Evolutionary conservation across 2,113 vertebrate species (phyloP).

Genomic region (Cyprinodon tularosa): DNA sequence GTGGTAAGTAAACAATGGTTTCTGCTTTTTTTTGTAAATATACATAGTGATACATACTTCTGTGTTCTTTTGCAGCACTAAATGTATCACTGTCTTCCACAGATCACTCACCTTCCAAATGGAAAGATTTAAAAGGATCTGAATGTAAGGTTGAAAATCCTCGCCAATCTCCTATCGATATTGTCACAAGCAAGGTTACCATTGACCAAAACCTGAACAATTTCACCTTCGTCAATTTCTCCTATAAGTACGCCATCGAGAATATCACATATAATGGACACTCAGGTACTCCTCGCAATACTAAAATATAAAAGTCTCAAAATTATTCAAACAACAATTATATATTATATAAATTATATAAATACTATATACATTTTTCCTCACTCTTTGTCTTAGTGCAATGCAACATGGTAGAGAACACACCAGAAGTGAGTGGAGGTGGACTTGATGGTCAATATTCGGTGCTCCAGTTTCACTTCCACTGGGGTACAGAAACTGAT

Average conservation of each 20-base stretch:
- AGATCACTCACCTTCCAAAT: conserved; percentile 38
- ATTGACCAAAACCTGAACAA: conserved; percentile 13
- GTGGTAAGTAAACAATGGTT: conserved; percentile 44
- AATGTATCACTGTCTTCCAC: neutral
- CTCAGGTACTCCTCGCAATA: conserved; percentile 48
- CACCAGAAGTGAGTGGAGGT: conserved; percentile 64
- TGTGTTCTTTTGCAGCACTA: neutral
- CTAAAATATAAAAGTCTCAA: neutral
- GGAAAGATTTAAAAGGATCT: conserved; percentile 27
- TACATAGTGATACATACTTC: neutral
- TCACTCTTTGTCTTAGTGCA: conserved; percentile 46
- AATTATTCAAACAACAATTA: neutral
- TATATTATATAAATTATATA: neutral
- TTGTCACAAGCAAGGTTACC: conserved; percentile 12
- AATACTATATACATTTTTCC: neutral
- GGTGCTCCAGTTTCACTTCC: conserved; percentile 74
- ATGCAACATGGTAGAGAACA: conserved; percentile 12
- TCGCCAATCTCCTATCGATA: conserved; percentile 69
- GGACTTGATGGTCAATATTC: conserved; percentile 67
- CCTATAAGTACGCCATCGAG: conserved; percentile 22
- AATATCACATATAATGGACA: conserved; percentile 49
- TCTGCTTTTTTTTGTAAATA: neutral
- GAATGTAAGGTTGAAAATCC: conserved; percentile 24
- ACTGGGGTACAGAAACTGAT: conserved; percentile 67
- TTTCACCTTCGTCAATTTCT: conserved; percentile 61